Conservation (phyloP, 2,113 vertebrate species). For the Conger conger region DNA sequence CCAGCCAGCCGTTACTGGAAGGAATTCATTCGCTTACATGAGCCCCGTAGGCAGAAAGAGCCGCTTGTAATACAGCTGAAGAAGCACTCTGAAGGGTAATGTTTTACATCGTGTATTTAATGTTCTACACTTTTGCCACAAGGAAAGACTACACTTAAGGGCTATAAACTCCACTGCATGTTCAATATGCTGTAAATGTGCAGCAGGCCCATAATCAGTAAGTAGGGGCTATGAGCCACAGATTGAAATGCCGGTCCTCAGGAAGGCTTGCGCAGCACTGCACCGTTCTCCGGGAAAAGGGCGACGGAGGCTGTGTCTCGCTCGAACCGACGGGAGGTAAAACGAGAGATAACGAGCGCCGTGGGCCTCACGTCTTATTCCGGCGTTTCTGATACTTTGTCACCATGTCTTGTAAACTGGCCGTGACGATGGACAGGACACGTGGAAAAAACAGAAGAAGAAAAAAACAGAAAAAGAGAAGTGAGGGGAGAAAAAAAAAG, state of each 20-base stretch:
- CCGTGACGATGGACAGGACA: constrained; percentile 55
- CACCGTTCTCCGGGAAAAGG: constrained; percentile 55
- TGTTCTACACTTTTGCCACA: background rate
- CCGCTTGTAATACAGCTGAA: background rate
- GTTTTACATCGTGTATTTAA: background rate
- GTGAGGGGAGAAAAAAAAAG: constrained; percentile 31
- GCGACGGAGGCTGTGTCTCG: constrained; percentile 2
- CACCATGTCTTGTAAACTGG: constrained; percentile 98
- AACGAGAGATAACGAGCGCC: constrained; percentile 25
- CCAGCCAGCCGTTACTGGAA: background rate
- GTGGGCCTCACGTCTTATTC: constrained; percentile 90
- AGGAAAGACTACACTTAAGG: background rate
- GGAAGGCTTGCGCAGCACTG: constrained; percentile 42
- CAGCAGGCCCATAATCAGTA: background rate
- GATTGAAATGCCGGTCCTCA: background rate
- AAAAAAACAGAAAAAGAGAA: constrained; percentile 29
- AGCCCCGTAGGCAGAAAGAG: background rate
- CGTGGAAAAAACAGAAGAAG: constrained; percentile 28
- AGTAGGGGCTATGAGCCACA: background rate
- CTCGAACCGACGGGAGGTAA: constrained; percentile 23
- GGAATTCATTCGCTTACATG: background rate
- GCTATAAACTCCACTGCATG: background rate
- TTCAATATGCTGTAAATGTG: background rate
- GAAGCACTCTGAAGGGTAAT: background rate
- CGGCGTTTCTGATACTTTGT: constrained; percentile 98